Evolutionary conservation across 1,140 invertebrate genomes (phyloP).

Genomic region (Anadara kagoshimensis): DNA sequence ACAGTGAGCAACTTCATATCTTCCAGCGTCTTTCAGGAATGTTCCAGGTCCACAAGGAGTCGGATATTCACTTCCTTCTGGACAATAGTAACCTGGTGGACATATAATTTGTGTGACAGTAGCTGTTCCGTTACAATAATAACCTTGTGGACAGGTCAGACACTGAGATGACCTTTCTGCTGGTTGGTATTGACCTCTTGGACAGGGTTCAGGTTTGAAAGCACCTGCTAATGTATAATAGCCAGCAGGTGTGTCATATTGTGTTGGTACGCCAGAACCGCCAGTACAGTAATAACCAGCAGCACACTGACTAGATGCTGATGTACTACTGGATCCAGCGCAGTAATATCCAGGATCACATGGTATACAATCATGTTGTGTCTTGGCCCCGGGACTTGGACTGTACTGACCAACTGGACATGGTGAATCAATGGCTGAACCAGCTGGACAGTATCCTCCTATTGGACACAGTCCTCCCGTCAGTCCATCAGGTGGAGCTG

Average conservation of each 20-base stretch:
- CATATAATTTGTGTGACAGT: constrained; percentile 61
- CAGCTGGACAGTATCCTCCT: constrained; percentile 69
- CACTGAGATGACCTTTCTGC: constrained; percentile 52
- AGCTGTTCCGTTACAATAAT: constrained; percentile 68
- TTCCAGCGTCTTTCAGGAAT: constrained; percentile 54
- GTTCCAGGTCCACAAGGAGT: constrained; percentile 67
- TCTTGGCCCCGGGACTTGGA: constrained; percentile 67
- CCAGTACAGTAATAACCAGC: constrained; percentile 70
- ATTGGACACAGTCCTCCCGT: constrained; percentile 70
- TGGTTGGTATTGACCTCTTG: constrained; percentile 61
- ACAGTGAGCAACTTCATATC: constrained; percentile 61
- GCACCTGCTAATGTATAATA: constrained; percentile 64
- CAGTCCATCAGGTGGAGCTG: constrained; percentile 69
- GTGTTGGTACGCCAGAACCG: constrained; percentile 63
- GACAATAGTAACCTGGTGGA: constrained; percentile 67
- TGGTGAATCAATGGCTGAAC: constrained; percentile 58
- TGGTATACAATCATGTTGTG: constrained; percentile 67
- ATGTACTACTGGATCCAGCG: constrained; percentile 67
- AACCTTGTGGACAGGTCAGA: constrained; percentile 67
- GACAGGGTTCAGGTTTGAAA: constrained; percentile 67
- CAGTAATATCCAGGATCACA: constrained; percentile 70
- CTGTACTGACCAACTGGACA: constrained; percentile 69
- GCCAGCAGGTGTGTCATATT: constrained; percentile 61
- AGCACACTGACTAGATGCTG: constrained; percentile 62
- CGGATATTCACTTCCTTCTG: constrained; percentile 61